Base-by-base conservation (phyloP, 2,888 invertebrate species). In the Lycaena phlaeas region DNA sequence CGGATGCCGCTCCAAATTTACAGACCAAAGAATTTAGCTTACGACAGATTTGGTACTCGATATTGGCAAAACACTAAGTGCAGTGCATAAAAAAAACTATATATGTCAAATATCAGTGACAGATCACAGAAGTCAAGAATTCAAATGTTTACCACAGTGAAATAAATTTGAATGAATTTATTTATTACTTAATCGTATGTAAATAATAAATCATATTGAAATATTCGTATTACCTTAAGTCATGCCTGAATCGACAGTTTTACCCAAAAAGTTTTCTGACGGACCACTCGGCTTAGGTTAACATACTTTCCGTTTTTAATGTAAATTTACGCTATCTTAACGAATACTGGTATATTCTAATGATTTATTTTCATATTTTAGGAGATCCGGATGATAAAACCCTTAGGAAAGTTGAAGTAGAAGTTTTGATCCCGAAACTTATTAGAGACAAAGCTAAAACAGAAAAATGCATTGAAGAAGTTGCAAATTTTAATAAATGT, bases 401-500 rank as follows among this genome's bases (percentile, higher is more conserved):
- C n/a, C 71, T 98, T 38, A 87, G 98, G 53, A 94, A 90, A 85
- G 94, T 97, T 2, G 98, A 98, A 76, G 76, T 75, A 12, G 95
- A 97, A 62, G 90, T 98, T 11, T 66, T 97, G 50, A 92, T 98
- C 64, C 94, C 97, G 0, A 93, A 96, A 72, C 88, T 92, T 58
- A 92, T 98, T 86, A 87, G 97, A 51, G 93, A 94, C 14, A 90
- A 89, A 54, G 92, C 96, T 0, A 92, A 90, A 66, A 64, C 60
- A 9, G 92, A 93, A 57, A 94, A 95, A 68, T 98, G 98, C 70
- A 45, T 63, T 0, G 70, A 87, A 50, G 90, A 92, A 79, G 93
- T 94, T 0, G 71, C 85, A 61, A 88, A 91, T 36, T 92, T 92
- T 58, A 85, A 88, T 25, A 77, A 88, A 34, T 95, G 94, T 64